phyloP scores from a whole-genome alignment of 2,888 invertebrate genomes.

The Galerucella calmariensis region DNA sequence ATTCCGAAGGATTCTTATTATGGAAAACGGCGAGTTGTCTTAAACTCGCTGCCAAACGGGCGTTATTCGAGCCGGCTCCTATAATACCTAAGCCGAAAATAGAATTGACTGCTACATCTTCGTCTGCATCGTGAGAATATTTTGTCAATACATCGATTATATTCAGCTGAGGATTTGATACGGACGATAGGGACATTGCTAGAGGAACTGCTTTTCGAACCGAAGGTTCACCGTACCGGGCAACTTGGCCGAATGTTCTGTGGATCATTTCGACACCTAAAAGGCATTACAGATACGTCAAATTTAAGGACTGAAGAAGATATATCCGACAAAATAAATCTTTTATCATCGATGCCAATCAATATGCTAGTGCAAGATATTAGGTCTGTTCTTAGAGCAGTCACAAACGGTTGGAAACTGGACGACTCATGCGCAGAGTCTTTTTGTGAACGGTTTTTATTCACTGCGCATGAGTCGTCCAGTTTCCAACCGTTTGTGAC shows the following conservation, averaged over 20 bases:
- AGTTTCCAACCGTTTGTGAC: too few relatives aligned
- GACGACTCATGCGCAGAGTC: too few relatives aligned
- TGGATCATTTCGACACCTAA: conserved; percentile 90
- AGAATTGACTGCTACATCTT: conserved; percentile 97
- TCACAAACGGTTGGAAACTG: too few relatives aligned
- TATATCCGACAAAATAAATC: too few relatives aligned
- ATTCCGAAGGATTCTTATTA: conserved; percentile 93
- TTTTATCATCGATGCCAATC: too few relatives aligned
- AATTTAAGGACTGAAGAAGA: too few relatives aligned
- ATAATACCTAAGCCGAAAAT: conserved; percentile 86
- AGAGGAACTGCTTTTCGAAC: conserved; percentile 95
- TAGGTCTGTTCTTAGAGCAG: too few relatives aligned
- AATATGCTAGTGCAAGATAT: neutral
- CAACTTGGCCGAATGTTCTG: conserved; percentile 92
- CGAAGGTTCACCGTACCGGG: conserved; percentile 69
- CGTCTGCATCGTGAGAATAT: conserved; percentile 97
- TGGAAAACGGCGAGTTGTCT: conserved; percentile 97
- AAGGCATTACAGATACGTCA: too few relatives aligned
- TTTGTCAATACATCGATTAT: conserved; percentile 97
- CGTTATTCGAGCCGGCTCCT: conserved; percentile 74
- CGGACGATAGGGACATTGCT: conserved; percentile 92
- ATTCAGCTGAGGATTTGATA: conserved; percentile 95
- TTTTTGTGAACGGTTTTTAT: too few relatives aligned
- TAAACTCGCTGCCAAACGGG: conserved; percentile 94
- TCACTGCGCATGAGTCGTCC: too few relatives aligned